Conservation (phyloP, 64 coral and sea anemone genomes). For the Pocillopora damicornis region DNA sequence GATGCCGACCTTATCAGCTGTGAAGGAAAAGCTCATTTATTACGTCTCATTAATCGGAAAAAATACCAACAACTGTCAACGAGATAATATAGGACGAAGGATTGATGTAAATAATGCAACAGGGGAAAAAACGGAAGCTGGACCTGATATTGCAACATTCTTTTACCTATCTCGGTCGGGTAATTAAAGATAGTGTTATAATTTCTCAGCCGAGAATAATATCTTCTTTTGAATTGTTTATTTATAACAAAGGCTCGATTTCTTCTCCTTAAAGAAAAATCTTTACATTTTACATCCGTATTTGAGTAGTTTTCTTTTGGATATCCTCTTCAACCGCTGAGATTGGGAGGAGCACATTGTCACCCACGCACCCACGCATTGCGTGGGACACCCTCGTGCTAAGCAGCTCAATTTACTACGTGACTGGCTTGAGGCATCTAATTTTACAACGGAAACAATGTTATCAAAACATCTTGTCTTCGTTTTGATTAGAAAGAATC, state of each 20-base stretch:
- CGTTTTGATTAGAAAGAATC: neutral
- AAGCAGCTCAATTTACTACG: neutral
- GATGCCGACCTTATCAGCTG: too few species aligned
- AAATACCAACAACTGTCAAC: too few species aligned
- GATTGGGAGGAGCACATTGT: neutral
- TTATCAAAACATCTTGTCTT: neutral
- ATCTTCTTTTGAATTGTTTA: slow-evolving; percentile 17
- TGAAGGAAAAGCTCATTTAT: too few species aligned
- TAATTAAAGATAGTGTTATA: neutral
- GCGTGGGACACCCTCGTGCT: slow-evolving; percentile 1
- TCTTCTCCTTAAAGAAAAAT: slow-evolving; percentile 9
- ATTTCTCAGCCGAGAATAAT: neutral
- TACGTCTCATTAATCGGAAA: too few species aligned
- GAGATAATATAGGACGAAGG: too few species aligned
- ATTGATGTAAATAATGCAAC: too few species aligned
- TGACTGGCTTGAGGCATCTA: neutral
- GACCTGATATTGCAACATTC: neutral
- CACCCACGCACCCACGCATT: neutral
- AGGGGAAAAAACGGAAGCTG: neutral
- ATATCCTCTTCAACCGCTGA: neutral
- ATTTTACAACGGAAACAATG: neutral
- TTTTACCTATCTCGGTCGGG: neutral
- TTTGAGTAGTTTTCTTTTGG: neutral
- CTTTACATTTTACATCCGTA: too few species aligned
- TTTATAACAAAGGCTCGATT: slow-evolving; percentile 36